Percentiles rank a stretch among this genome's conserved stretches.
phyloP scores from a whole-genome alignment of 92 coral and sea anemone genomes.

The Epizoanthus scotinus region DNA sequence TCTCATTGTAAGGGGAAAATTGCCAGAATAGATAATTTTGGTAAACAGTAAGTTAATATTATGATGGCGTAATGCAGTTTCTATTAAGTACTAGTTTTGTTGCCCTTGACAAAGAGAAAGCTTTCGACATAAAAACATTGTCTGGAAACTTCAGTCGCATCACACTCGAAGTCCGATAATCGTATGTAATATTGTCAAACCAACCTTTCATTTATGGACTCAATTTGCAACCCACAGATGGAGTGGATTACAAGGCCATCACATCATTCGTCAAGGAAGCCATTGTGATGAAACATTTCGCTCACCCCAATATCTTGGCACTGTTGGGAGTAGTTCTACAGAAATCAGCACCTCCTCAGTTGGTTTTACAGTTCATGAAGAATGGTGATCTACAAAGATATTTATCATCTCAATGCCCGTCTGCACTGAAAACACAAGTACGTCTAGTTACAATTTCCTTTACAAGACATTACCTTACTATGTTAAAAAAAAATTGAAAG shows the following conservation, averaged over 20 bases:
- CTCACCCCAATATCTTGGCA: constrained; percentile 68
- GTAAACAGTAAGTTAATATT: too few relatives aligned
- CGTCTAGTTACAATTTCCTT: not conserved
- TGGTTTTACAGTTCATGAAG: constrained; percentile 51
- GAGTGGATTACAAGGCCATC: constrained; percentile 48
- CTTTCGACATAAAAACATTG: too few relatives aligned
- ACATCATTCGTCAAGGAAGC: constrained; percentile 59
- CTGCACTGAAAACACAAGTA: constrained; percentile 53
- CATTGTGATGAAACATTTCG: constrained; percentile 47
- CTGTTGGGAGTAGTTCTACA: constrained; percentile 72
- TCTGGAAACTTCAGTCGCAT: too few relatives aligned
- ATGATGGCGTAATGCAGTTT: too few relatives aligned
- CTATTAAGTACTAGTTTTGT: too few relatives aligned
- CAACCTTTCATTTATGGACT: too few relatives aligned
- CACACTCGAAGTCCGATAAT: too few relatives aligned
- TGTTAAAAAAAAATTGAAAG: too few relatives aligned
- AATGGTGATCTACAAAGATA: constrained; percentile 56
- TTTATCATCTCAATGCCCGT: constrained; percentile 53
- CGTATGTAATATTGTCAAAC: too few relatives aligned
- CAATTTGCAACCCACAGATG: constrained; percentile 32
- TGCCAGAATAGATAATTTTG: too few relatives aligned
- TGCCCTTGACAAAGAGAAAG: too few relatives aligned
- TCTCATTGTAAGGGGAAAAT: too few relatives aligned
- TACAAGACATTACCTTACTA: not conserved
- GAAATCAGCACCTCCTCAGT: constrained; percentile 59